Percentiles rank a stretch among this genome's conserved stretches.
These are phyloP conservation scores for Drosophila acutilabella DNA, from an alignment of 2,888 invertebrate genomes.

Conservation along the genomic window DNA sequence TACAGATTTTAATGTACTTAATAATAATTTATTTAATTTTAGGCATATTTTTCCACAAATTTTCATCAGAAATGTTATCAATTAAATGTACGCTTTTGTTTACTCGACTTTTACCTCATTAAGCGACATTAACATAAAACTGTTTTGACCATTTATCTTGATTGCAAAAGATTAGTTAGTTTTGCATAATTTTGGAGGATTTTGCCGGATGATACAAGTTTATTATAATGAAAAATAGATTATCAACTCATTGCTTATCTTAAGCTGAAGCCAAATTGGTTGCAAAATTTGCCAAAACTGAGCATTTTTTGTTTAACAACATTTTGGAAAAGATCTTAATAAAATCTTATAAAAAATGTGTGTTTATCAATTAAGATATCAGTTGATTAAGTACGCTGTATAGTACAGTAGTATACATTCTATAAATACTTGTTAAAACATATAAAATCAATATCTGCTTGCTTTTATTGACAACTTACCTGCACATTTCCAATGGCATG, in stretches of 20 bases:
- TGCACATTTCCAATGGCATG: constrained; percentile 90
- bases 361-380: too few relatives aligned
- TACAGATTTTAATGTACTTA: too few relatives aligned
- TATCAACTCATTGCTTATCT: constrained; percentile 2
- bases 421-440: background rate
- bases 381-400: background rate
- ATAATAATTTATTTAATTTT: too few relatives aligned
- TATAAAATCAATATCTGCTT: constrained; percentile 2
- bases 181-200: background rate
- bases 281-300: background rate
- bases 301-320: too few relatives aligned
- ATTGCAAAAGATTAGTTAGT: background rate
- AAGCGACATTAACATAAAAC: background rate
- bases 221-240: constrained; percentile 4
- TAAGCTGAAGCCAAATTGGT: background rate
- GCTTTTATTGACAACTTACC: constrained; percentile 86
- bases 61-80: too few relatives aligned
- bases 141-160: background rate
- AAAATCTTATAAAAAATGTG: too few relatives aligned
- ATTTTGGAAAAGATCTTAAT: too few relatives aligned
- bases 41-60: too few relatives aligned
- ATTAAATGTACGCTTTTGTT: background rate
- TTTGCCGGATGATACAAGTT: background rate
- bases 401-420: background rate
- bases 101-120: background rate